phyloP scores from a whole-genome alignment of 2,888 invertebrate species.

The Agonum fuliginosum region DNA sequence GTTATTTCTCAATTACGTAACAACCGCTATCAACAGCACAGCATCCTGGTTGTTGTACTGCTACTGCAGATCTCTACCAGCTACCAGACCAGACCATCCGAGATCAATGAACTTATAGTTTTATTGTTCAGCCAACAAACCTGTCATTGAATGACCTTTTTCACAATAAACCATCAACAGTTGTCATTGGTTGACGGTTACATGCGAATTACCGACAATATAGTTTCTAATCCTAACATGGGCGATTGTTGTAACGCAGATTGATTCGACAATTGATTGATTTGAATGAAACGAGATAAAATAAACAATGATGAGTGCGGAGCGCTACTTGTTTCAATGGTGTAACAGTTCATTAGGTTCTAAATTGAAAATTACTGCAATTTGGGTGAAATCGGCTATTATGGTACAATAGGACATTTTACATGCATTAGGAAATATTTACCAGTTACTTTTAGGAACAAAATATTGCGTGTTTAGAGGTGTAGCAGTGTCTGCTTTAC shows the following conservation, averaged over 20 bases:
- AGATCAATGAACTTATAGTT: constrained; percentile 47
- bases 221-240: constrained; percentile 20
- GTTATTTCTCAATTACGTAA: background rate
- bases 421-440: no score
- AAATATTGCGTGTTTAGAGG: no score
- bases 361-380: constrained; percentile 1
- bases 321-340: background rate
- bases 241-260: constrained; percentile 13
- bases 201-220: constrained; percentile 8
- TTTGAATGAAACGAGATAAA: constrained; percentile 3
- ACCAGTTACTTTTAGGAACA: no score
- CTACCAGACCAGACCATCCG: constrained; percentile 5
- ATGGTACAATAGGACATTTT: no score
- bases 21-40: background rate
- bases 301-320: constrained; percentile 27
- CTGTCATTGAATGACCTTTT: constrained; percentile 30
- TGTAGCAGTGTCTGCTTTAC: no score
- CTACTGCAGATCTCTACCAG: background rate
- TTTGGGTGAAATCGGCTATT: constrained; percentile 18
- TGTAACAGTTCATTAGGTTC: constrained; percentile 7
- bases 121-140: constrained; percentile 29
- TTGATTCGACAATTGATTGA: constrained; percentile 26
- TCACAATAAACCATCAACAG: constrained; percentile 13
- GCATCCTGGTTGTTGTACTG: background rate
- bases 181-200: background rate